phyloP scores from a whole-genome alignment of 2,797 vertebrate species.

The Acipenser transmontanus region DNA sequence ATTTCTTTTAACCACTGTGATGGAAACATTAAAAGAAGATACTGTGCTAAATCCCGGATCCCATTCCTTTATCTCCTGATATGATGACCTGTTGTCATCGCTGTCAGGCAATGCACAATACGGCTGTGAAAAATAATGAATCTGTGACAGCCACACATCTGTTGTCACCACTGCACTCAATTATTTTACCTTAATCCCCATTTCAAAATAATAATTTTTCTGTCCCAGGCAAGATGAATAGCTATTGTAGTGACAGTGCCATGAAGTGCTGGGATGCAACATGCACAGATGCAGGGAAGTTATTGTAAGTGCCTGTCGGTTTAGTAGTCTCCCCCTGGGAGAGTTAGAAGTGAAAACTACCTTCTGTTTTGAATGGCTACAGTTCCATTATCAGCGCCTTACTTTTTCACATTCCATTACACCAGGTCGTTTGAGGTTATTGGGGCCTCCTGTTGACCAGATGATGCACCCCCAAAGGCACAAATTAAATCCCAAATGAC shows the following conservation, averaged over 20 bases:
- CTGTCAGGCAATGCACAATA: background rate
- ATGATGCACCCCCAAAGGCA: background rate
- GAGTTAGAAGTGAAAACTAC: background rate
- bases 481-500: background rate
- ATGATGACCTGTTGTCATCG: too few relatives aligned
- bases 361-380: background rate
- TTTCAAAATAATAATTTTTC: background rate
- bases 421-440: background rate
- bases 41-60: too few relatives aligned
- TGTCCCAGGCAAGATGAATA: background rate
- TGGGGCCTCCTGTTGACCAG: background rate
- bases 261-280: background rate
- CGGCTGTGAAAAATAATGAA: background rate
- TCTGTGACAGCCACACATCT: background rate
- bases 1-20: too few relatives aligned
- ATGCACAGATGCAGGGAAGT: background rate
- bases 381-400: background rate
- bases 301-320: background rate
- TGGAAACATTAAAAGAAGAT: too few relatives aligned
- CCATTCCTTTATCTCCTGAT: too few relatives aligned
- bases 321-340: background rate
- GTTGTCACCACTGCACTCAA: background rate
- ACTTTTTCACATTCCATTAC: background rate
- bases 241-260: background rate
- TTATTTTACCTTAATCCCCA: background rate